These are phyloP conservation scores for Caerostris extrusa DNA, from an alignment of 1,140 invertebrate genomes.

Conservation along the genomic window DNA sequence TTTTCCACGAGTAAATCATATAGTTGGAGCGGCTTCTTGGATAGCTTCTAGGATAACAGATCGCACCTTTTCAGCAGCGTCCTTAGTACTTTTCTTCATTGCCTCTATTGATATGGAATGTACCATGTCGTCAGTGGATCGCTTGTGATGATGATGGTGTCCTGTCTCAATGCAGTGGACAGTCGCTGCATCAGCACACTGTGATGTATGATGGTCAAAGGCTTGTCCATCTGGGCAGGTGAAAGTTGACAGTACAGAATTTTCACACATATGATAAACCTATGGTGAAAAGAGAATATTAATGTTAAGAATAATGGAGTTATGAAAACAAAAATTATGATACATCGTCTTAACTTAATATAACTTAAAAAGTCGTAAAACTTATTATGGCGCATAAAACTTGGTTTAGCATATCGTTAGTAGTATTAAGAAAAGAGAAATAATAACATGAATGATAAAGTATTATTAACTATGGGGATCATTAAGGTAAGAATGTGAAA, in stretches of 20 bases:
- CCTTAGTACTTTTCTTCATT: background rate
- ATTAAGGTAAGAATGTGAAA: too few species aligned
- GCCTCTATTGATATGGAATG: conserved; percentile 24
- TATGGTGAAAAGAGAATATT: background rate
- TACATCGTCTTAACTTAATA: background rate
- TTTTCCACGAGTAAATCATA: background rate
- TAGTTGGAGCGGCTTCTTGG: background rate
- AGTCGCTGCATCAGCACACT: background rate
- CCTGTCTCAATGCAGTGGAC: conserved; percentile 21
- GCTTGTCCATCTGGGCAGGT: conserved; percentile 32
- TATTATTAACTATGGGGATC: background rate
- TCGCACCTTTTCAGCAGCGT: background rate
- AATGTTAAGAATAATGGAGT: background rate
- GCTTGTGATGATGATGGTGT: background rate
- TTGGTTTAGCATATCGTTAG: background rate
- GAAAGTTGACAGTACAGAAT: conserved; percentile 23
- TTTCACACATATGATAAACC: conserved; percentile 39
- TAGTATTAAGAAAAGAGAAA: background rate
- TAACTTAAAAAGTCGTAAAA: background rate
- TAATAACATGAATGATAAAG: background rate
- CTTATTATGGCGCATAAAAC: background rate
- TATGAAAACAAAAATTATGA: background rate
- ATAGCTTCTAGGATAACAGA: background rate
- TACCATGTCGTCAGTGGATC: background rate
- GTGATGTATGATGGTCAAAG: background rate